Percentiles rank a stretch among this genome's conserved stretches.
Conservation (phyloP, 2,888 invertebrate genomes). For the Ophion ventricosus region DNA sequence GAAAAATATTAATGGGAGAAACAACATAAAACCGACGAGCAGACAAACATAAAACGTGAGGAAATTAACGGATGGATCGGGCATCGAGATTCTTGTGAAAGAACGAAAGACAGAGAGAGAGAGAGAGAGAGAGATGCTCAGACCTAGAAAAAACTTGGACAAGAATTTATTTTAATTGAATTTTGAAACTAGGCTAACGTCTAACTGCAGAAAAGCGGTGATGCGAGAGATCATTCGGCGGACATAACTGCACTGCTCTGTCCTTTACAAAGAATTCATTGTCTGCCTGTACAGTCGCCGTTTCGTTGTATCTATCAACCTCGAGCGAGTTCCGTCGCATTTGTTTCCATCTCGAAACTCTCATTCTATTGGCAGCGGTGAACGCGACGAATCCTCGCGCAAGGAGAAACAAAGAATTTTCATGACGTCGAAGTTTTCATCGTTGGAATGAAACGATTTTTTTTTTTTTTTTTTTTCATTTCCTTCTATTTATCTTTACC, state of each 20-base stretch:
- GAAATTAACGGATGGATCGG: conserved; percentile 37
- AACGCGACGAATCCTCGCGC: background rate
- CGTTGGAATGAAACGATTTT: no score
- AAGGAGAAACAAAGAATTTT: background rate
- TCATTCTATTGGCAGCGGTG: background rate
- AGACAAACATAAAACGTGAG: conserved; percentile 23
- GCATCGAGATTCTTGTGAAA: conserved; percentile 16
- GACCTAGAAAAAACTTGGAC: conserved; percentile 21
- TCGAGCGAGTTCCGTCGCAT: conserved; percentile 17
- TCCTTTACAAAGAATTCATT: conserved; percentile 63
- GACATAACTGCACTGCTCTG: conserved; percentile 64
- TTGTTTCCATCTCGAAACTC: conserved; percentile 9
- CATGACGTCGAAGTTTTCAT: no score
- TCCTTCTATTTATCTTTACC: no score
- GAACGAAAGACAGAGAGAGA: background rate
- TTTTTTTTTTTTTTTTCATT: no score
- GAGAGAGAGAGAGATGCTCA: conserved; percentile 18
- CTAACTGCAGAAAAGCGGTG: conserved; percentile 73
- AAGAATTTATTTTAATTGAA: conserved; percentile 78
- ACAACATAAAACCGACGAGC: background rate
- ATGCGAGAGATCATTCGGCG: conserved; percentile 43
- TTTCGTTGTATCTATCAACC: conserved; percentile 37
- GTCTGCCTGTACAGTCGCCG: conserved; percentile 35
- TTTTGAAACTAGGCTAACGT: conserved; percentile 77
- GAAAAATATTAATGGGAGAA: conserved; percentile 11